Evolutionary conservation across 2,888 invertebrate genomes (phyloP), one percentile per base, ranked within the genome.

Genomic region (Epirrhoe alternata): DNA sequence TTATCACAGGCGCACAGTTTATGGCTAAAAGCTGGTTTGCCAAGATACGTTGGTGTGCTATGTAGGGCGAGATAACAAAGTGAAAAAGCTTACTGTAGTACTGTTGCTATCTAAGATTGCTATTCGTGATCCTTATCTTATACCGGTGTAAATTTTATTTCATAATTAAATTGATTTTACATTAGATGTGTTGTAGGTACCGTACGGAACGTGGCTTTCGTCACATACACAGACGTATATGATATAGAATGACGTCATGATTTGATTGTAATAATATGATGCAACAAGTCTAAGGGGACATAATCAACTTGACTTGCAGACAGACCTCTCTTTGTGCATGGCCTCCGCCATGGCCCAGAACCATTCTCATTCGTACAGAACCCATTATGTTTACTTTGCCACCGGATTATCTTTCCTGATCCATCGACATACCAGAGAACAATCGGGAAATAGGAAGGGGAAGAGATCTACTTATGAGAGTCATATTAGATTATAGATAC

Each of bases 1-100:
- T 74, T 76, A 74, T 76, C 74, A 67, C 69, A 45, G 64, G 64
- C 69, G 10, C 73, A 71, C 60, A 64, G 67, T 61, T 65, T 61
- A 57, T 42, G 66, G 64, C 59, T 54, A 70, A 69, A 67, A 73
- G 64, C 68, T 64, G 56, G 55, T 16, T 54, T 16, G 57, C 17
- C 38, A n/a, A 49, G 54, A 64, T 64, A 50, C 10, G 51, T 35
- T 54, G 6, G 33, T 33, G 33, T 31, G 8, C 8, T 16, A 68
- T 71, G 68, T 72, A 42, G 63, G 60, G n/a, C 51, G 17, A 55
- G 62, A 58, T 58, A 62, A 17, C 35, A 6, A 12, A 33, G 30
- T 17, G 56, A 56, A 31, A 56, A 56, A 42, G 38, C 65, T 60
- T 61, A 58, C 53, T 57, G 51, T 45, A 63, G 52, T 24, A 47